Evolutionary conservation across 2,797 vertebrate genomes (phyloP).

Genomic region (Sitta carolinensis): DNA sequence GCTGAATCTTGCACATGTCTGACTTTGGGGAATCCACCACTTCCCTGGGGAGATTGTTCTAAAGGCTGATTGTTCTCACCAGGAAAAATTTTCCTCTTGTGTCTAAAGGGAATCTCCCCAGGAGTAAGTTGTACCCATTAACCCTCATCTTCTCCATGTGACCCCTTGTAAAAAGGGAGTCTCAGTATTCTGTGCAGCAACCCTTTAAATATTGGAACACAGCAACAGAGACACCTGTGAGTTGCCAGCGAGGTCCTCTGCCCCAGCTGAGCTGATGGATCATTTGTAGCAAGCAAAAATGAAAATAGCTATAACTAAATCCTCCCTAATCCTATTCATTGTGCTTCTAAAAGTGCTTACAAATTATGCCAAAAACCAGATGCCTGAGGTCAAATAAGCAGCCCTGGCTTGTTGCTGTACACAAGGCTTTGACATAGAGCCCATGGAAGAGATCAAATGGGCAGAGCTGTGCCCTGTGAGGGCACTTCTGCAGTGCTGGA

Average conservation of each 20-base stretch:
- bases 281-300: background rate
- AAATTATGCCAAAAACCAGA: background rate
- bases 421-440: background rate
- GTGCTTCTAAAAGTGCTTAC: background rate
- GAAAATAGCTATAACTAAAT: background rate
- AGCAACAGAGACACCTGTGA: background rate
- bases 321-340: background rate
- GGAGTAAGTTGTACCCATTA: background rate
- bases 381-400: background rate
- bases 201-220: background rate
- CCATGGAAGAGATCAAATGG: background rate
- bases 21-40: background rate
- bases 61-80: background rate
- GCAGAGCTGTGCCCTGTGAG: background rate
- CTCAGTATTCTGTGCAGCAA: background rate
- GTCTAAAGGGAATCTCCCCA: background rate
- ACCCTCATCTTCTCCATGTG: background rate
- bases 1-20: background rate
- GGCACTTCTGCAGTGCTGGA: background rate
- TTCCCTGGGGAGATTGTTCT: background rate
- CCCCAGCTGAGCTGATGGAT: background rate
- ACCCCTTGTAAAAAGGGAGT: background rate
- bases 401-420: background rate
- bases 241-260: background rate
- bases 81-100: background rate